Conservation (phyloP, 2,797 vertebrate genomes). For the Prionace glauca region DNA sequence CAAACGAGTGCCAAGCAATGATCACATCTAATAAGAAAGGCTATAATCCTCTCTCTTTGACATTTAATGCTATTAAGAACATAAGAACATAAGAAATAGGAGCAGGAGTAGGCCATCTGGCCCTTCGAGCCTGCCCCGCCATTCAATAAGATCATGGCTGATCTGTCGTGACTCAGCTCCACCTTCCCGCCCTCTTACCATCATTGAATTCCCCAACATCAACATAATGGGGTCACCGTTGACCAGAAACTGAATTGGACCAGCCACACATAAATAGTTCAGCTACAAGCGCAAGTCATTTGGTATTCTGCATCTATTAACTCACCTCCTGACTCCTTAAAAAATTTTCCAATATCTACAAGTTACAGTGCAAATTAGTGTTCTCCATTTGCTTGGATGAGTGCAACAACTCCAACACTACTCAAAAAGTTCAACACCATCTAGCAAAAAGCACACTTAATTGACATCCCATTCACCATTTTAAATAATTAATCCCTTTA, state of each 20-base stretch:
- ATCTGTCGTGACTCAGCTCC: too few species aligned
- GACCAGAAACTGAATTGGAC: neutral
- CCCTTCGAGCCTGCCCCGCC: too few species aligned
- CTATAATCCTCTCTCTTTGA: neutral
- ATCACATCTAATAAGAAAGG: neutral
- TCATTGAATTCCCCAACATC: neutral
- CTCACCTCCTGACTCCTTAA: neutral
- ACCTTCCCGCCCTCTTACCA: too few species aligned
- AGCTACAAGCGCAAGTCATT: neutral
- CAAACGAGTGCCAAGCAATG: neutral
- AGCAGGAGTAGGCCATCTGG: too few species aligned
- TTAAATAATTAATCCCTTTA: too few species aligned
- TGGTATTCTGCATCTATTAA: neutral
- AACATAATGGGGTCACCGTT: neutral
- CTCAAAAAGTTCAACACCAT: neutral
- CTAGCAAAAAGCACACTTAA: neutral
- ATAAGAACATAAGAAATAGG: too few species aligned
- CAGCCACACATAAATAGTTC: neutral
- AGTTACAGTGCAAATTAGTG: neutral
- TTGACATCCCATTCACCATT: too few species aligned
- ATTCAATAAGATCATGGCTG: too few species aligned
- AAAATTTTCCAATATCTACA: neutral
- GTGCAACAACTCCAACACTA: neutral
- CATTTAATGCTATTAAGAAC: neutral
- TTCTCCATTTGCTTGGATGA: neutral